Base-by-base conservation (phyloP, 2,888 invertebrate species). In the Lepidocyrtoides sp. region DNA sequence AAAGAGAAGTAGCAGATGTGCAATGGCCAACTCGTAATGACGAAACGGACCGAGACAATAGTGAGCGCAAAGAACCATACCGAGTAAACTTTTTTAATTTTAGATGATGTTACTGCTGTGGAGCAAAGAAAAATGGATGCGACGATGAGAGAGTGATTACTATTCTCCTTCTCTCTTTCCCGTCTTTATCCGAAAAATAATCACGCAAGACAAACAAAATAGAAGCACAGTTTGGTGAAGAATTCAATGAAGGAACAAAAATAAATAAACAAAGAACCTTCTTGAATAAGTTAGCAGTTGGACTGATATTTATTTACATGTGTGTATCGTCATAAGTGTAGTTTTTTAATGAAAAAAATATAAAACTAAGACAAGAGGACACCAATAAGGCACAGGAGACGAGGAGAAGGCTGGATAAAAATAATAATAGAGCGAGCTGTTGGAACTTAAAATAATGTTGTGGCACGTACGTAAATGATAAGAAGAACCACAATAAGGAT, bases 191-290 rank as follows among this genome's bases (percentile, higher is more conserved):
- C 23, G 60, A 26, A 60, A 3, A 60, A 60, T 26, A 60, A 60
- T 60, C 60, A 60, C 60, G 60, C 23, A 60, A 60, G 23, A 60
- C 60, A 60, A 60, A 60, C 60, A 60, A 60, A 60, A 2, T 2
- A 60, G 26, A 26, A 23, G 8, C 60, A 7, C 2, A 8, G 2
- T 48, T 14, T 48, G 48, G 14, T 48, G 48, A 48, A n/a, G n/a
- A n/a, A n/a, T n/a, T n/a, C n/a, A n/a, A n/a, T n/a, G n/a, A n/a
- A n/a, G n/a, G n/a, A n/a, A n/a, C n/a, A n/a, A n/a, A n/a, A n/a
- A n/a, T n/a, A 12, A 48, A 48, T 12, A 5, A 48, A 8, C 14
- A 2, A 12, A 5, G 26, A 23, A 60, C 4, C 23, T 8, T 26
- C 60, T 60, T 60, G 60, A 23, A 60, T 23, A 4, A 60, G 12